These are phyloP conservation scores for Neotragus pygmaeus DNA, from an alignment of 2,113 vertebrate genomes.

Conservation along the genomic window DNA sequence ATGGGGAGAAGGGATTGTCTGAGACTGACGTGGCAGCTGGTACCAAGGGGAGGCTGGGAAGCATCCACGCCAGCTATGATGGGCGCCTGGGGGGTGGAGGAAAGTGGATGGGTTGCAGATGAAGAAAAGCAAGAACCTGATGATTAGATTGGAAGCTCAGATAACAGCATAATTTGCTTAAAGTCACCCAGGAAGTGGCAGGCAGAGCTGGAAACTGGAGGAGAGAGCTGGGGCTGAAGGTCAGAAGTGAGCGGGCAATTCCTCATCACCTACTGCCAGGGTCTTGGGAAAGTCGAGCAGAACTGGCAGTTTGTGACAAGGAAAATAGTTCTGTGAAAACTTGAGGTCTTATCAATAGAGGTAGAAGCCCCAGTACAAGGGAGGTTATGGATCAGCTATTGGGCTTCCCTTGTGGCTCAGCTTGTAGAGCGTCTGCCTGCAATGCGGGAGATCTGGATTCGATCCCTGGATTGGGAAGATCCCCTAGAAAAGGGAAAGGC, in stretches of 20 bases:
- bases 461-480: background rate
- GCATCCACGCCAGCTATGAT: rapidly evolving
- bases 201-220: background rate
- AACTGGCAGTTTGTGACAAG: background rate
- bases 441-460: background rate
- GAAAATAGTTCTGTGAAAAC: background rate
- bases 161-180: background rate
- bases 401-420: background rate
- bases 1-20: background rate
- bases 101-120: background rate
- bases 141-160: background rate
- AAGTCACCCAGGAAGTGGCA: background rate
- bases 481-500: background rate
- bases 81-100: background rate
- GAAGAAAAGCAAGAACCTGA: too few relatives aligned
- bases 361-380: background rate
- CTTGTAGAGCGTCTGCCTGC: background rate
- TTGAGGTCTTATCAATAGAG: background rate
- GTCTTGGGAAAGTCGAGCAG: background rate
- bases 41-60: background rate
- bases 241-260: background rate
- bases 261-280: background rate
- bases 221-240: background rate
- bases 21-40: background rate
- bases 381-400: background rate